Evolutionary conservation across 2,113 vertebrate genomes (phyloP).

Genomic region (Corythornis cristatus): DNA sequence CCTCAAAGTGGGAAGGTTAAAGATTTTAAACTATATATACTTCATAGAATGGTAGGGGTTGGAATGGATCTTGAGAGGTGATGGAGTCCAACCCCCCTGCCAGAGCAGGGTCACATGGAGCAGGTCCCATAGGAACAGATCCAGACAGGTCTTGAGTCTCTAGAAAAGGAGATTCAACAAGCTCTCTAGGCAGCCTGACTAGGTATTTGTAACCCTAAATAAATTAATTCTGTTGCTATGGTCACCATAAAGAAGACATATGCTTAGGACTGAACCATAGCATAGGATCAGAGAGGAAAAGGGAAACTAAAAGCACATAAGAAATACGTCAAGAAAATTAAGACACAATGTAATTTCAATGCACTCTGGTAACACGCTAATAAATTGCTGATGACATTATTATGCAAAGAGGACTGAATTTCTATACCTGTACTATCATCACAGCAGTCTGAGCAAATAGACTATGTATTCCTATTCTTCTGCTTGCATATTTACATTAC

Average conservation of each 20-base stretch:
- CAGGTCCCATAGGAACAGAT: no score
- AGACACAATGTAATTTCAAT: not conserved
- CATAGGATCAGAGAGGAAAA: not conserved
- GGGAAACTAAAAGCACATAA: not conserved
- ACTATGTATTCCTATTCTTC: not conserved
- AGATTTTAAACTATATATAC: not conserved
- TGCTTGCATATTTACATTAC: not conserved
- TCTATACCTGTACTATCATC: not conserved
- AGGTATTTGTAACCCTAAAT: not conserved
- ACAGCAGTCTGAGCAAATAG: not conserved
- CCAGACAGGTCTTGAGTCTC: no score
- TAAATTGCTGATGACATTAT: not conserved
- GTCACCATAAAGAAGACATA: not conserved
- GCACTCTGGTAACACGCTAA: not conserved
- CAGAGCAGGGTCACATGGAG: no score
- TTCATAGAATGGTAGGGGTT: no score
- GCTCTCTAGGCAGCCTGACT: not conserved
- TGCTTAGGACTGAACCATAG: not conserved
- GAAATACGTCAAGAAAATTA: not conserved
- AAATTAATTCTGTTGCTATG: not conserved
- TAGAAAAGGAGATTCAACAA: no score
- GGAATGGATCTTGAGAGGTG: no score
- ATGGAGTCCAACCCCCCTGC: no score
- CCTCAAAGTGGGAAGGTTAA: not conserved
- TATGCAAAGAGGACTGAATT: not conserved